A percentile compares a stretch with the other conserved stretches of the same genome.
Conservation (phyloP, 2,888 invertebrate genomes). For the Mythimna lalbum region DNA sequence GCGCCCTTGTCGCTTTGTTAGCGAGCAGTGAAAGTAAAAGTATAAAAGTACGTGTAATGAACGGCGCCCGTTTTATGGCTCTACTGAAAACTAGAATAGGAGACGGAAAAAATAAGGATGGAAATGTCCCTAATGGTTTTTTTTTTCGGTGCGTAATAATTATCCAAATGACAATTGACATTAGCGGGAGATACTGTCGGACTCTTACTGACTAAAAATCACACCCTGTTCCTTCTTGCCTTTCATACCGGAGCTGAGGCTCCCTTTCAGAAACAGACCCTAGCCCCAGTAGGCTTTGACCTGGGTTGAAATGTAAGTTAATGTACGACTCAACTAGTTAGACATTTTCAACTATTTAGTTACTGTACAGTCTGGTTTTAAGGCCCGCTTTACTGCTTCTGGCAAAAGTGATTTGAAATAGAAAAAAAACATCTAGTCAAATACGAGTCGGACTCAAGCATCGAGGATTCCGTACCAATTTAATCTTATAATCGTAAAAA, state of each 20-base stretch:
- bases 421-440: neutral
- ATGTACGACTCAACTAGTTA: conserved; percentile 3
- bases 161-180: no score
- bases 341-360: conserved; percentile 22
- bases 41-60: conserved; percentile 50
- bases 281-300: no score
- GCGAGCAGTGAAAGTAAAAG: conserved; percentile 82
- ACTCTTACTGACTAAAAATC: no score
- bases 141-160: no score
- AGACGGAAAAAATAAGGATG: conserved; percentile 58
- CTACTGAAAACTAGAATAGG: conserved; percentile 62
- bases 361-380: conserved; percentile 20
- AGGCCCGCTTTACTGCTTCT: conserved; percentile 20
- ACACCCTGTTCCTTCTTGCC: no score
- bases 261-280: no score
- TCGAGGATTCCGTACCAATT: neutral
- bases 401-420: conserved; percentile 2
- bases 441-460: no score
- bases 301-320: no score
- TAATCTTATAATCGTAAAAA: neutral
- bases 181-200: no score
- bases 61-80: conserved; percentile 72
- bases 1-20: conserved; percentile 73
- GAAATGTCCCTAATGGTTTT: conserved; percentile 38
- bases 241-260: no score